Evolutionary conservation across 2,113 vertebrate species (phyloP).

Genomic region (Lepus europaeus): DNA sequence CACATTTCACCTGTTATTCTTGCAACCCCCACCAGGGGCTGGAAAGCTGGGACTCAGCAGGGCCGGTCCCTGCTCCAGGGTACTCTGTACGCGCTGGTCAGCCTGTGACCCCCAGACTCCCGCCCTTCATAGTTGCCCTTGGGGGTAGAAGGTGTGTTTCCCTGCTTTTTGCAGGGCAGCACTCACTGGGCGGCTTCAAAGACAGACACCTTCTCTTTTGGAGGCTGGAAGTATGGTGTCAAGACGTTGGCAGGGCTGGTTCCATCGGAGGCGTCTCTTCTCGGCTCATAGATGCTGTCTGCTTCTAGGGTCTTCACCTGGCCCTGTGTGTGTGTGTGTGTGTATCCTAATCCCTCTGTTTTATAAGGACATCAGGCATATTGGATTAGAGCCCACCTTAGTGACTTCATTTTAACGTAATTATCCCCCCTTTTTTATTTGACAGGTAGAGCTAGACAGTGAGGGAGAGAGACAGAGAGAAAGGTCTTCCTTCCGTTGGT

Average conservation of each 20-base stretch:
- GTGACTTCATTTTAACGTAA: background rate
- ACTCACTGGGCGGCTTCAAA: too few species aligned
- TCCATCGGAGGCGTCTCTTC: background rate
- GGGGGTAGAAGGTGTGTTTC: background rate
- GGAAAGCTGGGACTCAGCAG: background rate
- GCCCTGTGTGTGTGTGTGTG: background rate
- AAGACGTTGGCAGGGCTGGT: accelerated
- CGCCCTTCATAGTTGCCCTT: background rate
- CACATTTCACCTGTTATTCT: background rate
- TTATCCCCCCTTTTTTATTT: background rate
- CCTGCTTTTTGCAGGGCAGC: background rate
- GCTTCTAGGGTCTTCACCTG: background rate
- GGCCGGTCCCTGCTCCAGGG: background rate
- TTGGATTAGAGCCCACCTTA: background rate
- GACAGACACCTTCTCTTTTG: background rate
- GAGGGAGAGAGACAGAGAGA: too few species aligned
- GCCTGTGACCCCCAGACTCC: background rate
- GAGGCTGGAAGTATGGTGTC: background rate
- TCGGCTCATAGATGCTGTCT: background rate
- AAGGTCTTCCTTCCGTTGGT: too few species aligned
- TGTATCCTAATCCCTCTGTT: background rate
- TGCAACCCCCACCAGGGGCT: too few species aligned
- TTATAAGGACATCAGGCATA: background rate
- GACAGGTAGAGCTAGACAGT: too few species aligned
- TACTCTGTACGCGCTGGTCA: background rate